Evolutionary conservation across 53 echinoderm and acorn worm species (phyloP).

Genomic region (Apostichopus leukothele): DNA sequence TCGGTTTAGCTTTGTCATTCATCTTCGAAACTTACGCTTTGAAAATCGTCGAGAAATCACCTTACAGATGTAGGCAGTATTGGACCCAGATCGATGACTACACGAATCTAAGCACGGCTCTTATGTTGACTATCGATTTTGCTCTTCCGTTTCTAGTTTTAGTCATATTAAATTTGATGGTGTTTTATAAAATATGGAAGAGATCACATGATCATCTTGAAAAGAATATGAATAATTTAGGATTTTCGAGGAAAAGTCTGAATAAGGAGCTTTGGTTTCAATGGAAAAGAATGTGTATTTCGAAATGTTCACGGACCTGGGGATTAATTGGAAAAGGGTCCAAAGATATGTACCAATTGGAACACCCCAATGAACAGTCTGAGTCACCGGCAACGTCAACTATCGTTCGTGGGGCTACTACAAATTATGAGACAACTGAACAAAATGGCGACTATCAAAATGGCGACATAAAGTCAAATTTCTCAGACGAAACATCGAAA

Average conservation of each 20-base stretch:
- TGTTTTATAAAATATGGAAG: slow-evolving; percentile 38
- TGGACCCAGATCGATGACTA: slow-evolving; percentile 14
- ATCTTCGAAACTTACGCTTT: slow-evolving; percentile 24
- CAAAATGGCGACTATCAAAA: too few species aligned
- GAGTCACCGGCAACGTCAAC: neutral
- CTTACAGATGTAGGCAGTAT: slow-evolving; percentile 3
- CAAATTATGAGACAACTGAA: neutral
- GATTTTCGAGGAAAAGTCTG: slow-evolving; percentile 15
- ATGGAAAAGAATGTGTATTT: slow-evolving; percentile 15
- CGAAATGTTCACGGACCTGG: neutral
- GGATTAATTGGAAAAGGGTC: neutral
- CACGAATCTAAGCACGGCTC: neutral
- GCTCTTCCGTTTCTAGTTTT: slow-evolving; percentile 15
- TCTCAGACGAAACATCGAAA: neutral
- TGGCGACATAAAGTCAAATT: too few species aligned
- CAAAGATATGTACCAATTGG: neutral
- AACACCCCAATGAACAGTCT: neutral
- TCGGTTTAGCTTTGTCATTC: slow-evolving; percentile 5
- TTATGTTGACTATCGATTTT: slow-evolving; percentile 26
- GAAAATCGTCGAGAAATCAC: slow-evolving; percentile 12
- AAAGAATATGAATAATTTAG: slow-evolving; percentile 29
- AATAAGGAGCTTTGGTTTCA: slow-evolving; percentile 1
- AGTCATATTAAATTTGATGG: slow-evolving; percentile 15
- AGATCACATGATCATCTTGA: slow-evolving; percentile 2
- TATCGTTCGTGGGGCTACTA: neutral